Evolutionary conservation across 64 coral and sea anemone genomes (phyloP).

Genomic region (Actinia equina): DNA sequence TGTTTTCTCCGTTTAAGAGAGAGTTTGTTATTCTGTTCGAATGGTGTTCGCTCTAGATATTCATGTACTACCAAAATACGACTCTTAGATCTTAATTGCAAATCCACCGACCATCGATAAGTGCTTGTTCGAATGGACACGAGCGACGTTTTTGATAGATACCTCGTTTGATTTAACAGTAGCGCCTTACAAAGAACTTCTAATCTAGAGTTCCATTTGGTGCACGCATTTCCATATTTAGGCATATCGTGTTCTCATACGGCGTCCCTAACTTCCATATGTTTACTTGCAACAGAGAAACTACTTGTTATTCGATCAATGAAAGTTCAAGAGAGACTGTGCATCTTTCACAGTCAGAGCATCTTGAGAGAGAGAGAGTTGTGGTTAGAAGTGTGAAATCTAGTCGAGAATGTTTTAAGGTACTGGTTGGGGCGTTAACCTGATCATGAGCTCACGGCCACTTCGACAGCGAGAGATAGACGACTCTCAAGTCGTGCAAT

Average conservation of each 20-base stretch:
- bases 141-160: not conserved
- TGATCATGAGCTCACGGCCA: not conserved
- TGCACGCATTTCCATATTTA: conserved; percentile 61
- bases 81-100: not conserved
- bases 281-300: conserved; percentile 12
- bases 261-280: conserved; percentile 15
- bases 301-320: not conserved
- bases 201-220: conserved; percentile 6
- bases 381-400: not conserved
- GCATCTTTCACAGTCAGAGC: not conserved
- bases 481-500: not conserved
- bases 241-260: conserved; percentile 23
- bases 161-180: not conserved
- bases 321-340: not conserved
- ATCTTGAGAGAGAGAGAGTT: not conserved
- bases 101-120: not conserved
- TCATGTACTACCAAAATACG: not conserved
- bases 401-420: conserved; percentile 1
- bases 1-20: not conserved
- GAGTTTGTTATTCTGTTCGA: not conserved
- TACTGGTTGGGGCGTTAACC: conserved; percentile 18
- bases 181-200: conserved; percentile 4
- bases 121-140: not conserved
- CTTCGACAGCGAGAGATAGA: not conserved
- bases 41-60: not conserved